Evolutionary conservation across 2,113 vertebrate species (phyloP), one percentile per base, ranked within the genome.

Genomic region (Narcine bancroftii): DNA sequence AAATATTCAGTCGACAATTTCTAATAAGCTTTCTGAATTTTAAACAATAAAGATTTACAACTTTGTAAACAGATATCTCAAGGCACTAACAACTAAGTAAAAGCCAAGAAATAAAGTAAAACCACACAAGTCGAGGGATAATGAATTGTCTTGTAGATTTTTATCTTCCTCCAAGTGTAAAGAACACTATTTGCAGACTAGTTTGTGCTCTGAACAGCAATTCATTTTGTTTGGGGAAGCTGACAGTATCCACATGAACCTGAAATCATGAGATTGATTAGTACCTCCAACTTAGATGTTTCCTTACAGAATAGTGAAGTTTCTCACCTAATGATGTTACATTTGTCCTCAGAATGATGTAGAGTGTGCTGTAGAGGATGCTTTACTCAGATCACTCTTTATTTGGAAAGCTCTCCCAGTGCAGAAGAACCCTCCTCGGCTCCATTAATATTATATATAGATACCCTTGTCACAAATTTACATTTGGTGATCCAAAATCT

Each of bases 361-460:
- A 96, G 94, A 95, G 94, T 94, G 93, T 93, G 87, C 94, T 92
- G 93, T 93, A 53, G 95, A 96, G 95, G 95, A 96, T 95, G 96
- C 96, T 94, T 95, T 93, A 94, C 95, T 97, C 96, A 94, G 96
- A 96, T 97, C 95, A 96, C 97, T 97, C 96, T 97, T 96, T 97
- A 97, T 97, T 97, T 98, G 97, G 97, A 97, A 96, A 96, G 95
- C 94, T 94, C 96, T 95, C 94, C 93, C 93, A 93, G 95, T 95
- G 96, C 96, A 95, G 94, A 95, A 95, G 95, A 96, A 96, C 96
- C 96, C 96, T 97, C 96, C 95, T 95, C 93, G 93, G 96, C 92
- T 93, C 97, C 97, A 98, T 98, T 98, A 98, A 98, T 98, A 99
- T 98, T 99, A 98, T 98, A 98, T 98, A 99, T 97, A 98, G 98